These are phyloP conservation scores for Microplitis deprimator DNA, from an alignment of 2,888 invertebrate species.

Conservation along the genomic window DNA sequence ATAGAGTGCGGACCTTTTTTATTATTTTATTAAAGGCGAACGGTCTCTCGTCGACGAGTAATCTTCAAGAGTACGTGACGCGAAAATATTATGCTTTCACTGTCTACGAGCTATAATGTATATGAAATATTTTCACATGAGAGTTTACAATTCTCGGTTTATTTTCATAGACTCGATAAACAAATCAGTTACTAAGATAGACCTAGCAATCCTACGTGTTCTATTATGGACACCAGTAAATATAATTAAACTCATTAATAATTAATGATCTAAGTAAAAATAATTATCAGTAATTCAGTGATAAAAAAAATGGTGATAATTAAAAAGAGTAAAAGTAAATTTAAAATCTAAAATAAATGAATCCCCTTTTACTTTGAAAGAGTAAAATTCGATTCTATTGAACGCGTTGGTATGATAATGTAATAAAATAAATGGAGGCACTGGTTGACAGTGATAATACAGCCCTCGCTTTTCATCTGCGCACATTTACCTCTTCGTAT, in stretches of 20 bases:
- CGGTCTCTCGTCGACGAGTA: constrained; percentile 43
- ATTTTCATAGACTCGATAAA: neutral
- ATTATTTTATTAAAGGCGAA: constrained; percentile 40
- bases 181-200: neutral
- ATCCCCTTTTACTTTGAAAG: neutral
- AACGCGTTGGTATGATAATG: constrained; percentile 71
- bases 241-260: no score
- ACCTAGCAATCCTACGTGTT: no score
- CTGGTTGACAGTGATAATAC: constrained; percentile 58
- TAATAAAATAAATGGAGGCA: constrained; percentile 71
- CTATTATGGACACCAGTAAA: no score
- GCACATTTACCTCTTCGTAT: constrained; percentile 31
- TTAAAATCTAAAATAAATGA: neutral
- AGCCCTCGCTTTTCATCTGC: constrained; percentile 39
- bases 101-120: constrained; percentile 33
- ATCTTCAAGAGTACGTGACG: constrained; percentile 62
- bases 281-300: no score
- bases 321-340: neutral
- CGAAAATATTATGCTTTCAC: constrained; percentile 64
- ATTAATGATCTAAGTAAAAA: no score
- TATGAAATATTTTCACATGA: constrained; percentile 7
- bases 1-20: constrained; percentile 59
- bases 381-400: constrained; percentile 55
- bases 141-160: neutral
- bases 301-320: neutral